Percentiles rank a stretch among this genome's conserved stretches.
phyloP scores from a whole-genome alignment of 2,888 invertebrate genomes.

The Platypus cylindrus region DNA sequence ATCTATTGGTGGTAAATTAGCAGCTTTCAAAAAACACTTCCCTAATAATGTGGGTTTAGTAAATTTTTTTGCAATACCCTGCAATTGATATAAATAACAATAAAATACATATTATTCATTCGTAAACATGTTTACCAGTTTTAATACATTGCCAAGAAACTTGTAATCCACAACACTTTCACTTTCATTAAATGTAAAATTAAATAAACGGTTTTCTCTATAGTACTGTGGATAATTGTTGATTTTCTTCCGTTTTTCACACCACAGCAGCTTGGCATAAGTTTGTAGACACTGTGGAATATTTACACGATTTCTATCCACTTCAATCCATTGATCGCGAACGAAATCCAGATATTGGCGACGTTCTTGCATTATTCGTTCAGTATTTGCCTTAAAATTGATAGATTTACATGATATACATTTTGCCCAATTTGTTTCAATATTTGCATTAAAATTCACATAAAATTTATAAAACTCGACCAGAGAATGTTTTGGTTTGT shows the following conservation, averaged over 20 bases:
- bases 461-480: background rate
- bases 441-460: background rate
- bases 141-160: constrained; percentile 18
- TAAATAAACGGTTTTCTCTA: constrained; percentile 17
- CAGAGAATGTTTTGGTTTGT: background rate
- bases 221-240: constrained; percentile 21
- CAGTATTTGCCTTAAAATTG: constrained; percentile 17
- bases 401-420: background rate
- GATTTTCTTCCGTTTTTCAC: constrained; percentile 17
- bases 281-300: constrained; percentile 2
- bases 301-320: constrained; percentile 4
- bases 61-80: constrained; percentile 18
- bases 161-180: constrained; percentile 20
- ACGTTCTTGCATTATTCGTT: constrained; percentile 20
- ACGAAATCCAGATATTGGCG: constrained; percentile 15
- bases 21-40: constrained; percentile 10
- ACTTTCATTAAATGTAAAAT: constrained; percentile 19
- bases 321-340: constrained; percentile 14
- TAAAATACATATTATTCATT: constrained; percentile 2
- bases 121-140: constrained; percentile 19
- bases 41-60: constrained; percentile 15
- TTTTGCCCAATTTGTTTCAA: background rate
- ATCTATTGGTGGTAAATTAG: constrained; percentile 9
- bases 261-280: constrained; percentile 17
- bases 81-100: constrained; percentile 8